Conservation (phyloP, 2,797 vertebrate species). For the Gila robusta region DNA sequence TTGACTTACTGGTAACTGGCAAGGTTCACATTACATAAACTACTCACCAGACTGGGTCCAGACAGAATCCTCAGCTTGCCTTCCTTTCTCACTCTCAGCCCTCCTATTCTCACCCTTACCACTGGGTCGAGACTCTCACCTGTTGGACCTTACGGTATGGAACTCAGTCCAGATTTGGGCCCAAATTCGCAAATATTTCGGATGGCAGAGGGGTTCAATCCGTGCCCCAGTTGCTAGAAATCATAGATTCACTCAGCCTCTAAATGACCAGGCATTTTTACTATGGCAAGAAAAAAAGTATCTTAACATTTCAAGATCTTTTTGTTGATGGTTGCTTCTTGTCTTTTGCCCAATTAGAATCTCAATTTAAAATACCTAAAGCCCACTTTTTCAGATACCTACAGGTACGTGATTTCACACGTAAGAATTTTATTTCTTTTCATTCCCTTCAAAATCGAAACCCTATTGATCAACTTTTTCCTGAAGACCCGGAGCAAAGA, state of each 20-base stretch:
- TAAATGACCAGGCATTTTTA: neutral
- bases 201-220: neutral
- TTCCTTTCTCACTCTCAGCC: neutral
- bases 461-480: neutral
- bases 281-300: neutral
- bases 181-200: neutral
- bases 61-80: neutral
- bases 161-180: neutral
- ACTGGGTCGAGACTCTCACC: neutral
- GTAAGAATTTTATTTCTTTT: neutral
- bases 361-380: neutral
- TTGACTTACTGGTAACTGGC: neutral
- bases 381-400: slow-evolving; percentile 7
- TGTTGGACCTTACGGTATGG: neutral
- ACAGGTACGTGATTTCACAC: neutral
- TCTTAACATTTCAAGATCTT: neutral
- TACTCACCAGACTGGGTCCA: neutral
- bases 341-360: neutral
- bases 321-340: neutral
- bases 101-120: neutral
- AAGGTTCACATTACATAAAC: neutral
- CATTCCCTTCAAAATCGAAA: neutral
- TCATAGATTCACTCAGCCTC: neutral
- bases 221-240: neutral
- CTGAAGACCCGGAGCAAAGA: neutral